These are phyloP conservation scores for Cheilosia soror DNA, from an alignment of 2,888 invertebrate genomes.

Conservation along the genomic window DNA sequence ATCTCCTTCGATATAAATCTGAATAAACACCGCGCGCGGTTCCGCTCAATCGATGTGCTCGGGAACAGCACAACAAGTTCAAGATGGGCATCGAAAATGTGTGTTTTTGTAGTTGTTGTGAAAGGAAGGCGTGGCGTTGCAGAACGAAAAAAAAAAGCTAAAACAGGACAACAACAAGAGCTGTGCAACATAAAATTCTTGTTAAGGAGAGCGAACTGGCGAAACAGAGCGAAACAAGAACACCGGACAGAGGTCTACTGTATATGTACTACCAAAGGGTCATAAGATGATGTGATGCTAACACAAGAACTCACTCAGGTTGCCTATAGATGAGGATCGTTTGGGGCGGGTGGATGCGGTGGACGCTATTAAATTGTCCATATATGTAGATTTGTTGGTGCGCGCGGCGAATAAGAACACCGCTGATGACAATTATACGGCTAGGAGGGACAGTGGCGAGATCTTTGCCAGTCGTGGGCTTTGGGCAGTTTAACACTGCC, in stretches of 20 bases:
- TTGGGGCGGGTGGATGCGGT: neutral
- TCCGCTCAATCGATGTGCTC: slow-evolving; percentile 55
- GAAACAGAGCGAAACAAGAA: slow-evolving; percentile 67
- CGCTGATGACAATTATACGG: slow-evolving; percentile 61
- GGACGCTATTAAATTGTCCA: slow-evolving; percentile 68
- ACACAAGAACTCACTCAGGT: slow-evolving; percentile 74
- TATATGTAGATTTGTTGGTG: slow-evolving; percentile 53
- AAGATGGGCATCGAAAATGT: slow-evolving; percentile 63
- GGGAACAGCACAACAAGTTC: slow-evolving; percentile 48
- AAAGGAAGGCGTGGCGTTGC: slow-evolving; percentile 63
- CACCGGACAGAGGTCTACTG: slow-evolving; percentile 64
- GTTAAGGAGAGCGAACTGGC: slow-evolving; percentile 69
- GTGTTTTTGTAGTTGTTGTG: slow-evolving; percentile 44
- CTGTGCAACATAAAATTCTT: slow-evolving; percentile 68
- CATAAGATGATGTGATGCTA: slow-evolving; percentile 72
- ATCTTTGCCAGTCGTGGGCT: neutral
- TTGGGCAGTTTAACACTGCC: neutral
- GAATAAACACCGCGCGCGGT: slow-evolving; percentile 69
- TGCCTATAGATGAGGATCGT: neutral
- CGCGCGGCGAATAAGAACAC: slow-evolving; percentile 55
- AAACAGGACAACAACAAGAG: slow-evolving; percentile 70
- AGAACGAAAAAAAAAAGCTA: slow-evolving; percentile 19
- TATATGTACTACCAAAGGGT: slow-evolving; percentile 55
- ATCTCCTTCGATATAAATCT: slow-evolving; percentile 76
- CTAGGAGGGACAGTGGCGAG: slow-evolving; percentile 8